phyloP scores from a whole-genome alignment of 2,888 invertebrate species.

The Nephrotoma appendiculata region DNA sequence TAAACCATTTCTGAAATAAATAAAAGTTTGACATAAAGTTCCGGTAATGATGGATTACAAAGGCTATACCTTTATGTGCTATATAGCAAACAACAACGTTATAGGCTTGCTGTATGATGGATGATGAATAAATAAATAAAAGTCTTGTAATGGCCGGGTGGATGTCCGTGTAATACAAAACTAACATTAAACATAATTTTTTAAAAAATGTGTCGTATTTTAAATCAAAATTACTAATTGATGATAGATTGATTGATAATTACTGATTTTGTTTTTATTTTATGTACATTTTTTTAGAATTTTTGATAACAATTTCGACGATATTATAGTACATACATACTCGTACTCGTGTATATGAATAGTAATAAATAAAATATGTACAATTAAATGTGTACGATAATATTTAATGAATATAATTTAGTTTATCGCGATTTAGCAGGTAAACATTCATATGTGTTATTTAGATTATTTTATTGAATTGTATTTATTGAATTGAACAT shows the following conservation, averaged over 20 bases:
- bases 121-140: neutral
- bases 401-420: neutral
- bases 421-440: neutral
- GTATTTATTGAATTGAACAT: neutral
- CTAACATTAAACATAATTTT: neutral
- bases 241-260: neutral
- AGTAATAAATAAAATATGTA: neutral
- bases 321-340: neutral
- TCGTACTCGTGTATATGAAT: neutral
- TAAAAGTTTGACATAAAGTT: neutral
- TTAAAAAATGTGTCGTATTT: neutral
- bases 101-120: neutral
- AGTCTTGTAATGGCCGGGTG: neutral
- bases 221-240: neutral
- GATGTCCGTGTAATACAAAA: neutral
- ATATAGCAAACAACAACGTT: neutral
- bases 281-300: neutral
- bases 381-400: neutral
- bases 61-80: neutral
- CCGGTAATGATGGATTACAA: neutral
- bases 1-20: neutral
- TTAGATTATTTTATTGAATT: neutral
- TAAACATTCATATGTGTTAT: neutral
- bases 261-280: neutral
- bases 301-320: neutral